Conservation (phyloP, 2,888 invertebrate genomes). For the Esperia sulphurella region DNA sequence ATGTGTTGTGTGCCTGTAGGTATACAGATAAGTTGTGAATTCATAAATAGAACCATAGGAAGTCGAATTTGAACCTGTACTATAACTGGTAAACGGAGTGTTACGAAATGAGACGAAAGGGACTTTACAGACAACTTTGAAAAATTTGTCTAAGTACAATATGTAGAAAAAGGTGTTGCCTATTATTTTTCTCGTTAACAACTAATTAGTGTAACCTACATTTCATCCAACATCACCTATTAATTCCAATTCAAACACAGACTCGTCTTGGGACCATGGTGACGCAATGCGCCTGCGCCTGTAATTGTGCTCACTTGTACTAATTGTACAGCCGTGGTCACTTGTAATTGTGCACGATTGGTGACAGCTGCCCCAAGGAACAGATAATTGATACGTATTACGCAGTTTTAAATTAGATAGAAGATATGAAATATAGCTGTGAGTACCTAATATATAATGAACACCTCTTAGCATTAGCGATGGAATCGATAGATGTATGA, state of each 20-base stretch:
- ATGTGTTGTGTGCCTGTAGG: too few species aligned
- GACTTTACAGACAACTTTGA: too few species aligned
- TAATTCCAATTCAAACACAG: conserved; percentile 61
- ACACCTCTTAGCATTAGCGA: too few species aligned
- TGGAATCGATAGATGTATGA: too few species aligned
- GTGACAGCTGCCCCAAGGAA: conserved; percentile 61
- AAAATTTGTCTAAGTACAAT: too few species aligned
- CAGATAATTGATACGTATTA: conserved; percentile 57
- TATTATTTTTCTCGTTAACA: too few species aligned
- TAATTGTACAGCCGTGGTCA: conserved; percentile 53
- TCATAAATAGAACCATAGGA: too few species aligned
- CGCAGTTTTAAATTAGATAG: conserved; percentile 26
- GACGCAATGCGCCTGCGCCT: conserved; percentile 48
- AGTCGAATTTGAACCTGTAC: too few species aligned
- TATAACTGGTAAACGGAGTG: too few species aligned
- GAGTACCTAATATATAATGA: too few species aligned
- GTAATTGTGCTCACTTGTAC: conserved; percentile 70
- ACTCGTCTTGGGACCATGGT: conserved; percentile 39
- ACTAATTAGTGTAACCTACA: conserved; percentile 10
- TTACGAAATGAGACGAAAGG: too few species aligned
- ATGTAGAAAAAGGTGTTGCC: background rate
- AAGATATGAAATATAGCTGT: background rate
- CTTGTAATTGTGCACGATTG: conserved; percentile 36
- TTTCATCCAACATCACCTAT: conserved; percentile 33
- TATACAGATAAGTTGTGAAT: too few species aligned